Percentiles rank a stretch among this genome's conserved stretches.
These are phyloP conservation scores for Ips typographus DNA, from an alignment of 1,140 invertebrate genomes.

Conservation along the genomic window DNA sequence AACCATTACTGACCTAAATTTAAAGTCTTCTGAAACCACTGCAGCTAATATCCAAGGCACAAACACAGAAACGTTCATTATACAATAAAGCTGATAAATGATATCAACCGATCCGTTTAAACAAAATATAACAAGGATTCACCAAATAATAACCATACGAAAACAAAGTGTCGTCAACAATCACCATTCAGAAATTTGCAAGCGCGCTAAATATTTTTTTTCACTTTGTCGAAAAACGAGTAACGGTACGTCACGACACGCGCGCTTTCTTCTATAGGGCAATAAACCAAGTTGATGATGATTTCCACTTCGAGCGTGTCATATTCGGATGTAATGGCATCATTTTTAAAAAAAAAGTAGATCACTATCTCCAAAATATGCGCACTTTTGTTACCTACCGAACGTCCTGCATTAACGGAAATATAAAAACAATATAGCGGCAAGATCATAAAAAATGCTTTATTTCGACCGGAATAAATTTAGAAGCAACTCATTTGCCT, in stretches of 20 bases:
- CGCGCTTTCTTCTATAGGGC: slow-evolving; percentile 6
- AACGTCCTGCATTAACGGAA: not conserved
- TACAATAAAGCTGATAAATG: too few relatives aligned
- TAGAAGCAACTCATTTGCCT: slow-evolving; percentile 44
- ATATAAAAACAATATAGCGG: slow-evolving; percentile 18
- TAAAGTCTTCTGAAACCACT: too few relatives aligned
- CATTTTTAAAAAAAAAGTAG: too few relatives aligned
- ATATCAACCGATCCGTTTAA: too few relatives aligned
- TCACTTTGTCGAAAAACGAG: not conserved
- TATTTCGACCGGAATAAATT: slow-evolving; percentile 38
- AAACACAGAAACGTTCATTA: too few relatives aligned
- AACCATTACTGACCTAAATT: too few relatives aligned
- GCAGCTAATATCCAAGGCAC: too few relatives aligned
- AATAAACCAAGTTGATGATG: not conserved
- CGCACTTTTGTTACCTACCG: not conserved
- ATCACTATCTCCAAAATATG: not conserved
- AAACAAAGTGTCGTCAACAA: not conserved
- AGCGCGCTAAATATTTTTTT: not conserved
- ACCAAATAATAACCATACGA: too few relatives aligned
- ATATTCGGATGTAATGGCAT: too few relatives aligned
- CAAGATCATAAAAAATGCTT: slow-evolving; percentile 27
- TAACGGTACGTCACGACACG: slow-evolving; percentile 6
- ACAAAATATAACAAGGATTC: too few relatives aligned
- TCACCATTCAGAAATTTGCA: slow-evolving; percentile 1
- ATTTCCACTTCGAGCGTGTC: too few relatives aligned